Base-by-base conservation (phyloP, 2,888 invertebrate species). In the Hemithea aestivaria region DNA sequence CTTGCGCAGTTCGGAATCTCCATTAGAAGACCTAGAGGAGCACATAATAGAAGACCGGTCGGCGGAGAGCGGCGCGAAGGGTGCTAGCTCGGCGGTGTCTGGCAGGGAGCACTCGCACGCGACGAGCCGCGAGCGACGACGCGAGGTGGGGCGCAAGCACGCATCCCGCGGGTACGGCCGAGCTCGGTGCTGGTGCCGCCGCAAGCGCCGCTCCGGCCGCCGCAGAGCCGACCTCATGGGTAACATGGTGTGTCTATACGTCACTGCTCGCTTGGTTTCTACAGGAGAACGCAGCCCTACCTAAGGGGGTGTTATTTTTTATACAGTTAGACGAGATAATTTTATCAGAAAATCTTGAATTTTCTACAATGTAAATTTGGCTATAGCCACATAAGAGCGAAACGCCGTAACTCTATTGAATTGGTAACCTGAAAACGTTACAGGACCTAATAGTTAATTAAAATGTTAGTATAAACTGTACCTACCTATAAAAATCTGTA, bases 231-330 rank as follows among this genome's bases (percentile, higher is more conserved):
- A 73, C 53, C 78, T 79, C 79, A 81, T 83, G 81, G 85, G 84
- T 84, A 84, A 83, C 85, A 82, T 62, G 85, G 85, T 87, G 84
- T 87, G 85, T 87, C 74, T 74, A 55, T 72, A 70, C 58, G 58
- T 61, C 68, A 66, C 66, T 73, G 71, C 70, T 59, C 34, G 51
- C 63, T 72, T 75, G 70, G 72, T 77, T 74, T 78, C 45, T 37
- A n/a, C n/a, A n/a, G n/a, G n/a, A n/a, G n/a, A n/a, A n/a, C n/a
- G n/a, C n/a, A n/a, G n/a, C n/a, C n/a, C n/a, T n/a, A n/a, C n/a
- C n/a, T n/a, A n/a, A n/a, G n/a, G n/a, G n/a, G n/a, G 3, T n/a
- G 10, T 20, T 26, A 20, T 9, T 7, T 6, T 20, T 21, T 10
- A 29, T 24, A 10, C 22, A n/a, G n/a, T n/a, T n/a, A n/a, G n/a